phyloP scores from a whole-genome alignment of 2,113 vertebrate genomes.

The Tautogolabrus adspersus region DNA sequence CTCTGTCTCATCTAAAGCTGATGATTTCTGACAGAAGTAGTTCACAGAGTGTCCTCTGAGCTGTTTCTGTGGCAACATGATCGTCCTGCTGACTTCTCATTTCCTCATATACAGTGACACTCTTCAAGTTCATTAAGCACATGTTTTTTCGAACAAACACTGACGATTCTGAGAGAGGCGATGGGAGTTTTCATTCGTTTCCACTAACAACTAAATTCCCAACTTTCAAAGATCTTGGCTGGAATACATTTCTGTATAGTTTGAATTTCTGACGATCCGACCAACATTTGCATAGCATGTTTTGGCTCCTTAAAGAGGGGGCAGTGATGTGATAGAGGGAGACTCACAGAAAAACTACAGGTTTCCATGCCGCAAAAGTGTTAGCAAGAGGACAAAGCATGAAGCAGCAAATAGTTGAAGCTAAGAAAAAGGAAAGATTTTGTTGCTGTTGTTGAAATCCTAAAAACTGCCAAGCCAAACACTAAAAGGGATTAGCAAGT shows the following conservation, averaged over 20 bases:
- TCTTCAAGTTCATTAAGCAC: background rate
- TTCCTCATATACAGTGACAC: slow-evolving; percentile 18
- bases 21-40: slow-evolving; percentile 51
- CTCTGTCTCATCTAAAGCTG: slow-evolving; percentile 14
- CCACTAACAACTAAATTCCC: background rate
- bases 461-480: slow-evolving; percentile 8
- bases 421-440: slow-evolving; percentile 6
- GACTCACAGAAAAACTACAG: background rate
- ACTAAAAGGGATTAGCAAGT: background rate
- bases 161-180: background rate
- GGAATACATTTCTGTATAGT: no score
- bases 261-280: no score
- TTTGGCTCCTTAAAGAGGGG: no score
- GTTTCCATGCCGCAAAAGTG: background rate
- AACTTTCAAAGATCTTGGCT: no score
- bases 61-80: slow-evolving; percentile 42
- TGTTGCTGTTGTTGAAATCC: background rate
- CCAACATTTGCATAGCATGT: no score
- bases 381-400: slow-evolving; percentile 6
- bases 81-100: slow-evolving; percentile 4
- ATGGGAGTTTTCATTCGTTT: background rate
- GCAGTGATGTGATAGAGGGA: background rate
- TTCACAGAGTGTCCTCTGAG: slow-evolving; percentile 8
- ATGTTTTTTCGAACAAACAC: slow-evolving; percentile 3
- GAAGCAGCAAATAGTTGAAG: slow-evolving; percentile 12